Evolutionary conservation across 2,888 invertebrate species (phyloP), one percentile per base, ranked within the genome.

Genomic region (Formica aserva): DNA sequence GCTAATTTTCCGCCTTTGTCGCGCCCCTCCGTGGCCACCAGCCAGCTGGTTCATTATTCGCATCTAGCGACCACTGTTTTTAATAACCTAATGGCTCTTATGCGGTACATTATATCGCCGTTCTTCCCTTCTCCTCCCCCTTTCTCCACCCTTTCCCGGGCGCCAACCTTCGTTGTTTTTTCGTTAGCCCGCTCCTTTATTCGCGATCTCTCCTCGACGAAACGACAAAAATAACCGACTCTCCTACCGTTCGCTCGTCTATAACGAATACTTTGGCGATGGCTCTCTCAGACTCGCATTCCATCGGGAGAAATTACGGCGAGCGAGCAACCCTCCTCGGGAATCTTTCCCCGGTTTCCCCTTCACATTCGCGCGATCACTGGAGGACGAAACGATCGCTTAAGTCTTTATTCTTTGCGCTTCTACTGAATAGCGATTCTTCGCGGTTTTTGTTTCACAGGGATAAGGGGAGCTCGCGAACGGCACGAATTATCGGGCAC

Each of bases 1-100:
- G 89, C 92, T 93, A 93, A 93, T 92, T 93, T 92, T 90, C 88
- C 88, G 89, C 87, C 91, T 92, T 92, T 92, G 91, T 91, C 89
- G 89, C 82, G 85, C 85, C 86, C 87, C 89, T 89, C 91, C 89
- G 83, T 87, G 88, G 87, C 88, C 89, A 86, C 77, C 88, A 76
- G 84, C 86, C 85, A 76, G 84, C 86, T 84, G 84, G 87, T 88
- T 88, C 88, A 90, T 90, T 89, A 89, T 87, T 89, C 87, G 90
- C 88, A 90, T 91, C 90, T 91, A 90, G 85, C 88, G 83, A 86
- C 86, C 89, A 89, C 91, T 92, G 92, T 92, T 94, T 94, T 94
- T 94, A 94, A 94, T 94, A 94, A 94, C 94, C 94, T 94, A 94
- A 94, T 94, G 94, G 94, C 92, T 94, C 92, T 92, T 92, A 91